A percentile compares a stretch with the other conserved stretches of the same genome.
Evolutionary conservation across 2,113 vertebrate genomes (phyloP).

Genomic region (Embiotoca jacksoni): DNA sequence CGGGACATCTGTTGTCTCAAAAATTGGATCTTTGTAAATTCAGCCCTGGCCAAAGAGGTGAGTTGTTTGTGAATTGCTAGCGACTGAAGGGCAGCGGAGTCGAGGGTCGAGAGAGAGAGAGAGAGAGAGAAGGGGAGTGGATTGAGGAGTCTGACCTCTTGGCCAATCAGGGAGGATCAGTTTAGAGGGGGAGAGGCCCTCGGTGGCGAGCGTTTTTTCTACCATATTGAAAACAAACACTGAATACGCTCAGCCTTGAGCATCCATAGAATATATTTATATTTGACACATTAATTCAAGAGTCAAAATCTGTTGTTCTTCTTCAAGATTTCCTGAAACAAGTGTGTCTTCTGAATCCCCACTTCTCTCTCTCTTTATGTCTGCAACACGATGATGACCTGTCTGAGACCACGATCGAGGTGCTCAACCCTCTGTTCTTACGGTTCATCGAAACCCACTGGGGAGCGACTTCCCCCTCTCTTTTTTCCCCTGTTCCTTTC

Average conservation of each 20-base stretch:
- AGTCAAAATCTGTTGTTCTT: slow-evolving; percentile 7
- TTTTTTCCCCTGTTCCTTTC: slow-evolving; percentile 25
- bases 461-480: slow-evolving; percentile 25
- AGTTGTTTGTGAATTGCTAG: slow-evolving; percentile 29
- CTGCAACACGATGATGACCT: slow-evolving; percentile 40
- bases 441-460: slow-evolving; percentile 52
- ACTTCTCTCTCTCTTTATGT: slow-evolving; percentile 21
- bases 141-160: slow-evolving; percentile 45
- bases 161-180: slow-evolving; percentile 57
- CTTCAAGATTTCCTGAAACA: slow-evolving; percentile 7
- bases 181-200: slow-evolving; percentile 24
- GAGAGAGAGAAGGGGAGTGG: slow-evolving; percentile 8
- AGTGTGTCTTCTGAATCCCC: slow-evolving; percentile 8
- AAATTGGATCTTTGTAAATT: slow-evolving; percentile 13
- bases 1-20: not conserved
- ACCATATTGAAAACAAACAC: slow-evolving; percentile 25
- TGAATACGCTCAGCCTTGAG: slow-evolving; percentile 14
- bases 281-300: slow-evolving; percentile 21
- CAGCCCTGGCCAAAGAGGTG: slow-evolving; percentile 5
- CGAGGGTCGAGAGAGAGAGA: not conserved
- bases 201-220: not conserved
- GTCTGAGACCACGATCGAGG: slow-evolving; percentile 42
- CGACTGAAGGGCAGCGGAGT: slow-evolving; percentile 13
- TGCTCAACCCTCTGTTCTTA: slow-evolving; percentile 44
- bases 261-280: slow-evolving; percentile 16